phyloP scores from a whole-genome alignment of 1,140 invertebrate genomes.

The Centruroides sculpturatus region DNA sequence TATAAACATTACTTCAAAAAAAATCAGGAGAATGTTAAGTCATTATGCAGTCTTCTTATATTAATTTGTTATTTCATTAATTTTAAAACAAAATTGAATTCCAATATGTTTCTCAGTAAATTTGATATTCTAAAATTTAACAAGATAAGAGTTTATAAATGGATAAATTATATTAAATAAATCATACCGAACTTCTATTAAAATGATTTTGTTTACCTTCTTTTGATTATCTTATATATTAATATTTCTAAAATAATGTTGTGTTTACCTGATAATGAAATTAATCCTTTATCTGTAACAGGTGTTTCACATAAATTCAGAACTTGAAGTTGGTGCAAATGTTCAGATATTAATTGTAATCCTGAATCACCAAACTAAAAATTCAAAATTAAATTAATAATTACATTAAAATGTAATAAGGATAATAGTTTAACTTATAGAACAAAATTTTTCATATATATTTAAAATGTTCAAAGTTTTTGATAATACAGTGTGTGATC shows the following conservation, averaged over 20 bases:
- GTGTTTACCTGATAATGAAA: slow-evolving; percentile 50
- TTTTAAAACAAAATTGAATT: no score
- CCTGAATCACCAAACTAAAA: slow-evolving; percentile 66
- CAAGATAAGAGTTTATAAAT: not conserved
- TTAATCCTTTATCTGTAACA: slow-evolving; percentile 68
- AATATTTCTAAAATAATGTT: not conserved
- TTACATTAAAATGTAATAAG: no score
- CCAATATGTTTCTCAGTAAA: no score
- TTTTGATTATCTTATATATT: not conserved
- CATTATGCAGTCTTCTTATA: no score
- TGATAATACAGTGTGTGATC: no score
- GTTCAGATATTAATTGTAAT: slow-evolving; percentile 64
- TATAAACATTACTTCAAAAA: no score
- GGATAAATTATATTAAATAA: not conserved
- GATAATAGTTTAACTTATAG: no score
- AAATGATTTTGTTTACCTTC: not conserved
- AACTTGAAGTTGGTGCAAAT: slow-evolving; percentile 65
- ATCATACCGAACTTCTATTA: not conserved
- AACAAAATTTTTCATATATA: no score
- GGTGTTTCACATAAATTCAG: slow-evolving; percentile 77
- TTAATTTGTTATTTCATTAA: no score
- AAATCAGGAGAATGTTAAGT: no score
- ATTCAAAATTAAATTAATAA: not conserved
- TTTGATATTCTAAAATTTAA: not conserved
- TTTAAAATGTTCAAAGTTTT: no score